Percentiles rank a stretch among this genome's conserved stretches.
Evolutionary conservation across 2,797 vertebrate species (phyloP).

Genomic region (Sarcoramphus papa): DNA sequence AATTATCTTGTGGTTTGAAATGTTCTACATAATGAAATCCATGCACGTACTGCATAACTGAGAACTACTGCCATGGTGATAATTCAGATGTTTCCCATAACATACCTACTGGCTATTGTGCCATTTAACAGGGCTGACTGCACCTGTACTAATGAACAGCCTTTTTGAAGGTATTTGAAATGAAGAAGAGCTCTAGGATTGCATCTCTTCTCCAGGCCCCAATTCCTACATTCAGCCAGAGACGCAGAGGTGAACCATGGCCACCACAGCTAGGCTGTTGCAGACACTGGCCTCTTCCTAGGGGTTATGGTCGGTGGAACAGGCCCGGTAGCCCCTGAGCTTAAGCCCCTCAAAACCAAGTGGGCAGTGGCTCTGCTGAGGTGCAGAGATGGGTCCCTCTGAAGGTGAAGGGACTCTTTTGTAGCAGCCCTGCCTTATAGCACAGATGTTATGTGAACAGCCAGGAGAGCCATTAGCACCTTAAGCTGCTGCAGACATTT

Average conservation of each 20-base stretch:
- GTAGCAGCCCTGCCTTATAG: neutral
- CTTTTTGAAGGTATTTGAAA: neutral
- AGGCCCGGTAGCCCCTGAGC: neutral
- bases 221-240: neutral
- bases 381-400: neutral
- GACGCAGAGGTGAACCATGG: rapidly evolving
- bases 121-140: neutral
- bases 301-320: rapidly evolving
- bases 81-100: neutral
- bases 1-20: neutral
- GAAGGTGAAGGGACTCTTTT: neutral
- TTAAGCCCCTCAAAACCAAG: neutral
- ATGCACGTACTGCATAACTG: rapidly evolving
- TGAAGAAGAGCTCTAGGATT: neutral
- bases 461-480: neutral
- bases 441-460: rapidly evolving
- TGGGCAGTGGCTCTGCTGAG: neutral
- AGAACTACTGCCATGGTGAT: neutral
- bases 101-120: neutral
- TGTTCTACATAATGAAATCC: neutral
- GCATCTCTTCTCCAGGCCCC: neutral
- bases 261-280: neutral
- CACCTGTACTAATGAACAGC: neutral
- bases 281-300: neutral
- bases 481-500: neutral